Evolutionary conservation across 2,113 vertebrate species (phyloP), one percentile per base, ranked within the genome.

Genomic region (Sinocyclocheilus maitianheensis): DNA sequence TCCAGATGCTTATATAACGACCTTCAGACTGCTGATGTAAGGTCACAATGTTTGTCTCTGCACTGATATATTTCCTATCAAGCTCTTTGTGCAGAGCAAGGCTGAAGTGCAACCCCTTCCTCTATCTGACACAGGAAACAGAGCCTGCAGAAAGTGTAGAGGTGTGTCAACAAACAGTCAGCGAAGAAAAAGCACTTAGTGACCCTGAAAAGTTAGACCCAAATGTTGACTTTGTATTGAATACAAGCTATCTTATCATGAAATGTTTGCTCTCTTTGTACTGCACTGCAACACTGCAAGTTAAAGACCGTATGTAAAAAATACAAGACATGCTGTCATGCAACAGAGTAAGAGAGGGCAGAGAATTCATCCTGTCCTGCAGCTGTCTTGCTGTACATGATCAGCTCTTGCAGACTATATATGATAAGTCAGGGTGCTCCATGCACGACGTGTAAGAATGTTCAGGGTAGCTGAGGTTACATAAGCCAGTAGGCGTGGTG

Each of bases 401-500:
- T 82, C 69, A 37, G 58, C 30, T 24, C 53, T 34, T 72, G 78
- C 67, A 43, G 30, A 46, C 20, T 58, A 26, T 37, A 8, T 80
- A 86, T 81, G 60, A 63, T 53, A 72, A 55, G 26, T 5, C 40
- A 12, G 1, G 34, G 34, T 81, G 34, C 71, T 62, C 58, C 1
- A 16, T 88, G 83, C 77, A 84, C 87, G 77, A 51, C 87, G 46
- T 83, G 77, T 84, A 78, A 85, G 90, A 92, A 86, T 80, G 88
- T 80, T 86, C 10, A 51, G 2, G 67, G 48, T 40, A 77, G 34
- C 46, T 76, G 77, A 77, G 76, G 85, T 95, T 94, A 93, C 87
- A 88, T 90, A 95, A 94, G 77, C 4, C 14, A 77, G 90, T 84
- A 92, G 92, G 94, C 81, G 90, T 91, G 88, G 88, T 81, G 86